Evolutionary conservation across 2,888 invertebrate species (phyloP), one percentile per base, ranked within the genome.

Genomic region (Charanyca ferruginea): DNA sequence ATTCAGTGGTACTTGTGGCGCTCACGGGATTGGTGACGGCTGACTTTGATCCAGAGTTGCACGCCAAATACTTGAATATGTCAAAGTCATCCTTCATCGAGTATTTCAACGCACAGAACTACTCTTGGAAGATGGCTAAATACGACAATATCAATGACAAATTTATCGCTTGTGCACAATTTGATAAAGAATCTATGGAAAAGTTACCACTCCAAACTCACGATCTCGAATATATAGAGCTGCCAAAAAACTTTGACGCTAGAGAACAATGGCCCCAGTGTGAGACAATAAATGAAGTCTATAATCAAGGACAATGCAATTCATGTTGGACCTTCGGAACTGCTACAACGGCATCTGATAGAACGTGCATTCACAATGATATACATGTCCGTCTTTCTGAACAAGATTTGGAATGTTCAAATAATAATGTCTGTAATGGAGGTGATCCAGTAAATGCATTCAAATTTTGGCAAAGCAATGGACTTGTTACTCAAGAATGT

Each of bases 281-380:
- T 63, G 38, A 75, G 25, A 65, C 32, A 23, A 80, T 72, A 38
- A 63, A 32, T 47, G 48, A 60, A n/a, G 25, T 69, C 3, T 53
- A 67, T 7, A 0, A 67, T 23, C 80, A 80, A 66, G 65, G 63
- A 1, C 0, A 0, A 0, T 80, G 78, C 9, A 58, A 54, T 22
- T 72, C 80, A 0, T 74, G 80, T 47, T 80, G 77, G 77, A 2
- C 72, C 0, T 80, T 80, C 8, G 79, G 63, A 23, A 9, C 53
- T 1, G 80, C 48, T 1, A 63, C 35, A 0, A 35, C 68, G 45
- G 80, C 77, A 0, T 74, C 80, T 3, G 80, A 80, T 18, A 72
- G 80, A 64, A 73, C 54, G 6, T 80, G 80, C 22, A 80, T 80
- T 2, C 75, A 68, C 20, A 78, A 61, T 54, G 16, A 44, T 8